A percentile compares a stretch with the other conserved stretches of the same genome.
phyloP scores from a whole-genome alignment of 2,888 invertebrate species.

The Caenorhabditis sp. region DNA sequence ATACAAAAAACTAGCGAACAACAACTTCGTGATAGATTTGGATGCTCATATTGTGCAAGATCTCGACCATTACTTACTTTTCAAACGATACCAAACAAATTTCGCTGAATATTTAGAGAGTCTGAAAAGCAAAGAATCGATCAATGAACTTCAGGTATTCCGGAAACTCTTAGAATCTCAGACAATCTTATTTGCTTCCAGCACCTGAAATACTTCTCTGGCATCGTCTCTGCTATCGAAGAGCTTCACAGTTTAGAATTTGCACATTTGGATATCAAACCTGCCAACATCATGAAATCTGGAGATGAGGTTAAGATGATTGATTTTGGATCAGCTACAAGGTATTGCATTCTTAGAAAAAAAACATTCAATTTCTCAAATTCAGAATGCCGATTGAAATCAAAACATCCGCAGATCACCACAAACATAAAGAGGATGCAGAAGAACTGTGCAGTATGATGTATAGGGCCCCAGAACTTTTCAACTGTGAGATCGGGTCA shows the following conservation, averaged over 20 bases:
- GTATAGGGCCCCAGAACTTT: slow-evolving; percentile 92
- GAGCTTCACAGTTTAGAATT: slow-evolving; percentile 70
- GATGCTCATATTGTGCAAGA: slow-evolving; percentile 42
- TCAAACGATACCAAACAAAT: slow-evolving; percentile 45
- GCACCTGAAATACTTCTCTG: slow-evolving; percentile 46
- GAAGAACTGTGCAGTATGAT: slow-evolving; percentile 92
- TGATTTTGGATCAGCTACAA: slow-evolving; percentile 88
- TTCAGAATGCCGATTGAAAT: slow-evolving; percentile 83
- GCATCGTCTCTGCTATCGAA: slow-evolving; percentile 71
- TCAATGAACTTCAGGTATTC: slow-evolving; percentile 17
- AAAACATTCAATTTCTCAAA: slow-evolving; percentile 55
- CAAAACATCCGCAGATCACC: slow-evolving; percentile 83
- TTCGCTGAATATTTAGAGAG: slow-evolving; percentile 43
- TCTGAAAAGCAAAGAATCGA: not conserved
- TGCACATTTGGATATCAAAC: slow-evolving; percentile 89
- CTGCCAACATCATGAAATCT: slow-evolving; percentile 90
- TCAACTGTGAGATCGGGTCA: slow-evolving; percentile 90
- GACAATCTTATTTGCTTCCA: not conserved
- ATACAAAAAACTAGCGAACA: slow-evolving; percentile 34
- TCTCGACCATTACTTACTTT: slow-evolving; percentile 57
- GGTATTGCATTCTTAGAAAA: slow-evolving; percentile 8
- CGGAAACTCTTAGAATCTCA: not conserved
- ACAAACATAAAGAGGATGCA: slow-evolving; percentile 88
- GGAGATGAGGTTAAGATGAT: slow-evolving; percentile 88
- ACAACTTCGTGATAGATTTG: slow-evolving; percentile 44